Conservation (phyloP, 2,888 invertebrate genomes). For the Lottia gigantea region DNA sequence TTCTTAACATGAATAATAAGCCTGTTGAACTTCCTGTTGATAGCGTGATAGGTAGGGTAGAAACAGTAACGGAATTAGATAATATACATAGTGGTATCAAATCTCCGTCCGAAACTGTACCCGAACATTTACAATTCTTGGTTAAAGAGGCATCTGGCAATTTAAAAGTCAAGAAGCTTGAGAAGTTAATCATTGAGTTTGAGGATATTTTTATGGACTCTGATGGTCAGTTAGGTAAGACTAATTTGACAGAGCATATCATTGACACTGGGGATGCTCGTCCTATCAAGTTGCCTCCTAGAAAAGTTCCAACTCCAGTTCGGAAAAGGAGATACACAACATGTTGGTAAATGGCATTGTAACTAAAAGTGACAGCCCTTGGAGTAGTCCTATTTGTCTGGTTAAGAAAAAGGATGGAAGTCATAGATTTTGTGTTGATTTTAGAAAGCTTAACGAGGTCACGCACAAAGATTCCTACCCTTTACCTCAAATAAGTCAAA, state of each 20-base stretch:
- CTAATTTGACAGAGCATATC: neutral
- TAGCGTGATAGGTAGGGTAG: neutral
- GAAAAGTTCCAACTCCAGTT: neutral
- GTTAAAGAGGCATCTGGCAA: neutral
- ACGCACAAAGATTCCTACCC: neutral
- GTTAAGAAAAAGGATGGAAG: constrained; percentile 3
- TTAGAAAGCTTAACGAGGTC: neutral
- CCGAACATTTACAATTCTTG: neutral
- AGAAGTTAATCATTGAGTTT: neutral
- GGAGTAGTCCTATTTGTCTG: neutral
- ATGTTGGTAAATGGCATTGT: neutral
- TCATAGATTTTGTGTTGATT: constrained; percentile 1
- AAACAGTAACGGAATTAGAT: neutral
- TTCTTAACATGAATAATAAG: constrained; percentile 2
- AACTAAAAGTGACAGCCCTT: neutral
- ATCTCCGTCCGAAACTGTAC: neutral
- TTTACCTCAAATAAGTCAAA: constrained; percentile 3
- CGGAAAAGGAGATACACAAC: neutral
- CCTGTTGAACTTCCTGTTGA: neutral
- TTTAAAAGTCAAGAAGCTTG: neutral
- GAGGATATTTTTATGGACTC: neutral
- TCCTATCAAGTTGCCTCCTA: neutral
- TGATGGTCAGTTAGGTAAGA: neutral
- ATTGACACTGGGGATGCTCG: neutral
- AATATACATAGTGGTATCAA: neutral